phyloP scores from a whole-genome alignment of 2,888 invertebrate genomes.

The Abscondita cerata region DNA sequence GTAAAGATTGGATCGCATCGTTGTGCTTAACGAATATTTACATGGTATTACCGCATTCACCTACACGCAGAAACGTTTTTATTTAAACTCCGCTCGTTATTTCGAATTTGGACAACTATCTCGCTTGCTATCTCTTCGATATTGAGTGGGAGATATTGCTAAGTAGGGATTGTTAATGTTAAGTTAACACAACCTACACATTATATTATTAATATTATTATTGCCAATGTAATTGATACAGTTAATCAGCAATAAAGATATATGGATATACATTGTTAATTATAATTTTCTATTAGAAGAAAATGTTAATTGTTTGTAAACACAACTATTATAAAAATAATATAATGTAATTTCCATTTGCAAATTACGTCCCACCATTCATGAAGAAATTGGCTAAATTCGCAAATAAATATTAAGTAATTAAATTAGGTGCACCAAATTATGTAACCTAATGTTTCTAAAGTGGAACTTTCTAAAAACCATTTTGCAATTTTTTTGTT shows the following conservation, averaged over 20 bases:
- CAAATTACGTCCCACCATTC: not conserved
- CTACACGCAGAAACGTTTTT: constrained; percentile 22
- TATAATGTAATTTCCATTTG: too few species aligned
- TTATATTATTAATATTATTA: too few species aligned
- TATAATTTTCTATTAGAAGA: too few species aligned
- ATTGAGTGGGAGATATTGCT: constrained; percentile 21
- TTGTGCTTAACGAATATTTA: not conserved
- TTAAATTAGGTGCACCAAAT: not conserved
- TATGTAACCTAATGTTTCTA: not conserved
- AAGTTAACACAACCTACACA: constrained; percentile 23
- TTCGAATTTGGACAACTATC: constrained; percentile 26
- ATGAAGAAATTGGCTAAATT: not conserved
- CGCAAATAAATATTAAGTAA: not conserved
- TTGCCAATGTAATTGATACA: too few species aligned
- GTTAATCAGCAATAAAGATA: too few species aligned
- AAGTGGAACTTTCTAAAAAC: too few species aligned
- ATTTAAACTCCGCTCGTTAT: constrained; percentile 20
- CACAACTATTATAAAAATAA: too few species aligned
- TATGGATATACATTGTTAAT: too few species aligned
- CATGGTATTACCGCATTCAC: constrained; percentile 11
- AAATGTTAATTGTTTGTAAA: too few species aligned
- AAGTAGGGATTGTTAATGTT: constrained; percentile 20
- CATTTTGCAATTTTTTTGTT: too few species aligned
- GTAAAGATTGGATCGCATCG: not conserved
- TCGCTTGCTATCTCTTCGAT: constrained; percentile 18